Conservation (phyloP, 2,797 vertebrate genomes). For the Helarctos malayanus region DNA sequence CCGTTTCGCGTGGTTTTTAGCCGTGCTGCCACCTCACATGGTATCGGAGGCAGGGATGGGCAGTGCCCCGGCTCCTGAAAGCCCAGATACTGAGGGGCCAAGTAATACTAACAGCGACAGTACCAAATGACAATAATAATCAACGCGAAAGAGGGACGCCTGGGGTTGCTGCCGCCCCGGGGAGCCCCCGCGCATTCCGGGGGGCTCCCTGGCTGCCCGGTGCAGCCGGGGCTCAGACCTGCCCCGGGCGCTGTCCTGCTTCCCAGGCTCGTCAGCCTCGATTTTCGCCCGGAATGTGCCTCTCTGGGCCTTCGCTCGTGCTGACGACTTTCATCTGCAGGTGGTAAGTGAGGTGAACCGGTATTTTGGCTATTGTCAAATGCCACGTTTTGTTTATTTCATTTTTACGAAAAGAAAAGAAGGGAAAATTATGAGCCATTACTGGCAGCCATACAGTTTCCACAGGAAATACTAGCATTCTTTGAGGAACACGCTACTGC, state of each 20-base stretch:
- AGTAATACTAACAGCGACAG: not conserved
- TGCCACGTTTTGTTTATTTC: constrained; percentile 84
- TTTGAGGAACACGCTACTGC: constrained; percentile 83
- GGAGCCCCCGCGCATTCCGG: not conserved
- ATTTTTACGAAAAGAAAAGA: constrained; percentile 69
- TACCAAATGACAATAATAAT: not conserved
- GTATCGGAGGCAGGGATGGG: not conserved
- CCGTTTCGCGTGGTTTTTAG: not conserved
- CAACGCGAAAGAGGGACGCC: not conserved
- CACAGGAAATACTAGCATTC: constrained; percentile 89
- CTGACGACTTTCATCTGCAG: constrained; percentile 74
- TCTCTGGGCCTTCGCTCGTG: constrained; percentile 7
- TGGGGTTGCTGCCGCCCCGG: not conserved
- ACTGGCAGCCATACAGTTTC: constrained; percentile 87
- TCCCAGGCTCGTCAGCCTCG: not conserved
- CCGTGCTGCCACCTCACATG: not conserved
- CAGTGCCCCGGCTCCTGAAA: not conserved
- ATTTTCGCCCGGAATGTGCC: not conserved
- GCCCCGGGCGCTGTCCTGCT: constrained; percentile 53
- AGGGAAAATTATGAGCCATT: constrained; percentile 78
- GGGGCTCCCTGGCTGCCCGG: not conserved
- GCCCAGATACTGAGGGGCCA: not conserved
- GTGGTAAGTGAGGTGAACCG: constrained; percentile 75
- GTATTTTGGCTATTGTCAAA: constrained; percentile 79
- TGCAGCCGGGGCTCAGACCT: not conserved